Base-by-base conservation (phyloP, 1,140 invertebrate species). In the Pseudomyrmex concolor region DNA sequence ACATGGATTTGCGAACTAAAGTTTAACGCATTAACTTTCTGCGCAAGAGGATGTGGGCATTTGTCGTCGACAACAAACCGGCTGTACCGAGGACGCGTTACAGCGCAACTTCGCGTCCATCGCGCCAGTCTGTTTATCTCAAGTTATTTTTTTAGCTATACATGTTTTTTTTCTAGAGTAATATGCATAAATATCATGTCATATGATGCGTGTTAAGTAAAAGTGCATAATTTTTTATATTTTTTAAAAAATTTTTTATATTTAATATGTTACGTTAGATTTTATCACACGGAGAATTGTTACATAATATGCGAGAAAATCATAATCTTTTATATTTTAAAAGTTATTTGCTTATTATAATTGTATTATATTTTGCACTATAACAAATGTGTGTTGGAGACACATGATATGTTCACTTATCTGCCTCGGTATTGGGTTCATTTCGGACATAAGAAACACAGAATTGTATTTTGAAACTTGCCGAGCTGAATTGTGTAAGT, bases 1-100 rank as follows among this genome's bases (percentile, higher is more conserved):
- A 86, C 91, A 92, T 91, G 87, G 89, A 92, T 93, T 93, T 93
- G 91, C 92, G 91, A 93, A 92, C 89, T 85, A 84, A 92, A 91
- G 90, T 90, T 92, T 90, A 90, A 93, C 91, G 91, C 90, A 92
- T 92, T 92, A 92, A 93, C 89, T 89, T 90, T 81, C 84, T 88
- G 84, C 88, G 76, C 89, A 71, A 89, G 89, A 92, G 92, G 92
- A 93, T 91, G 91, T 92, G 85, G 89, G 90, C 89, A 89, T 91
- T 92, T 91, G 89, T 89, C 84, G 84, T 77, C 80, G 67, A 88
- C 85, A 89, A 89, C 84, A 87, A 83, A 78, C 62, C 70, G 48
- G 71, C 19, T 45, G 66, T 73, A 66, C 17, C 45, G 78, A 82
- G 78, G 48, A 72, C 60, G 22, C 57, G 48, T 22, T 34, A 43